phyloP scores from a whole-genome alignment of 2,888 invertebrate species.

The Pristionchus mayeri region DNA sequence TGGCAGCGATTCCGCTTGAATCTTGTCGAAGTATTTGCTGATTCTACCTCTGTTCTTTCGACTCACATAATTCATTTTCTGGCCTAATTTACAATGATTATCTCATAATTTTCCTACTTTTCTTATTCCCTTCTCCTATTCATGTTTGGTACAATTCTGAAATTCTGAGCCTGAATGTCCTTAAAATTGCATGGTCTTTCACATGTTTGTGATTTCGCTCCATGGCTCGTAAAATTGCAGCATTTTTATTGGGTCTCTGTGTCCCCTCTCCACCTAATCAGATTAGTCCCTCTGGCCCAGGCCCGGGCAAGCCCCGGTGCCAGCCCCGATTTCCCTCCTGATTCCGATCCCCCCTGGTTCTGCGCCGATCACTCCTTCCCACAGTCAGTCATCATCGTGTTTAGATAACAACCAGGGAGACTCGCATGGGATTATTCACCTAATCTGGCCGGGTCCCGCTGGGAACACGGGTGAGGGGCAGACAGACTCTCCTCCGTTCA shows the following conservation, averaged over 20 bases:
- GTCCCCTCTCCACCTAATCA: too few relatives aligned
- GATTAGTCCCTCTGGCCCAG: background rate
- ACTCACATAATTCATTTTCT: too few relatives aligned
- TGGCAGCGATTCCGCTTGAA: background rate
- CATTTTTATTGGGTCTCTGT: background rate
- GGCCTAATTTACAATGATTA: too few relatives aligned
- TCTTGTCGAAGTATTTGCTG: background rate
- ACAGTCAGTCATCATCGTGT: slow-evolving; percentile 11
- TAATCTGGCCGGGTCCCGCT: background rate
- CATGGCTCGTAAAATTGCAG: background rate
- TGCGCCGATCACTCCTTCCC: background rate
- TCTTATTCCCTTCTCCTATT: too few relatives aligned
- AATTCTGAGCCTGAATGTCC: too few relatives aligned
- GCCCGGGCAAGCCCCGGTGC: background rate
- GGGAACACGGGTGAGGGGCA: background rate
- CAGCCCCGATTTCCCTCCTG: background rate
- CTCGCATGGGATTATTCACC: background rate
- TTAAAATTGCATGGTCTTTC: too few relatives aligned
- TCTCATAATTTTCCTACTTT: too few relatives aligned
- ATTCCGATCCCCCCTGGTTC: background rate
- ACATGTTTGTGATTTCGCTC: background rate
- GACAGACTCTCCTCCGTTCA: too few relatives aligned
- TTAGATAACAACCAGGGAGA: slow-evolving; percentile 38
- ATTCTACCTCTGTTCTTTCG: background rate
- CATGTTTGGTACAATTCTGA: too few relatives aligned